Evolutionary conservation across 1,140 invertebrate genomes (phyloP).

Genomic region (Hyphantria cunea): DNA sequence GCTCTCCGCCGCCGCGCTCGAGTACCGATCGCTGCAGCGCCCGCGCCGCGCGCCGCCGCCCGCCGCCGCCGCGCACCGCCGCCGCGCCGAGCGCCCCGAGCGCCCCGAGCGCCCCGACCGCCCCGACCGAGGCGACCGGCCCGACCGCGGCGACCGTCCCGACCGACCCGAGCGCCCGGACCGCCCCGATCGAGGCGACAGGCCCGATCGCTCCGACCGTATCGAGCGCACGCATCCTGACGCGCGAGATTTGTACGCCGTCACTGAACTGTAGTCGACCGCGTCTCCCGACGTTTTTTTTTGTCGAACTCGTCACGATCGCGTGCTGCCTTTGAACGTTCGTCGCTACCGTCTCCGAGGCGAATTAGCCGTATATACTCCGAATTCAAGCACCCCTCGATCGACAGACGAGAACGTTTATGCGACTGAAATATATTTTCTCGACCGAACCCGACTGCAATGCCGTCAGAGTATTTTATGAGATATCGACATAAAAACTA

Average conservation of each 20-base stretch:
- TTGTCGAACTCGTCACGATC: neutral
- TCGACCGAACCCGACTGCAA: neutral
- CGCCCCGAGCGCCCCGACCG: conserved; percentile 34
- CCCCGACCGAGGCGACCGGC: conserved; percentile 62
- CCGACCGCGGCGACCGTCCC: conserved; percentile 52
- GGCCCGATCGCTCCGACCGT: conserved; percentile 55
- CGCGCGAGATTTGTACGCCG: conserved; percentile 68
- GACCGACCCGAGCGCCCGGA: conserved; percentile 73
- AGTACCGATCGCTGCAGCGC: conserved; percentile 71
- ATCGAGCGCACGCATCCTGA: conserved; percentile 42
- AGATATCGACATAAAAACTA: neutral
- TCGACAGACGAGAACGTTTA: too few relatives aligned
- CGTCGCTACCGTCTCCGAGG: conserved; percentile 12
- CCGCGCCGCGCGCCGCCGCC: conserved; percentile 63
- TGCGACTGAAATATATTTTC: too few relatives aligned
- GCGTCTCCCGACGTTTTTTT: conserved; percentile 2
- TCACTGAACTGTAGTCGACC: conserved; percentile 65
- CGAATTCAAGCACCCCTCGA: too few relatives aligned
- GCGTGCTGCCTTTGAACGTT: conserved; percentile 8
- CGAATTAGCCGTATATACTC: neutral
- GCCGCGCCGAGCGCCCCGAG: conserved; percentile 36
- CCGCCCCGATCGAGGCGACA: conserved; percentile 48
- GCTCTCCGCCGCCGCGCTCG: conserved; percentile 64
- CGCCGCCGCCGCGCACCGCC: conserved; percentile 43
- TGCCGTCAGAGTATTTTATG: conserved; percentile 3